Percentiles rank a stretch among this genome's conserved stretches.
Conservation (phyloP, 2,797 vertebrate genomes). For the Merluccius polli region DNA sequence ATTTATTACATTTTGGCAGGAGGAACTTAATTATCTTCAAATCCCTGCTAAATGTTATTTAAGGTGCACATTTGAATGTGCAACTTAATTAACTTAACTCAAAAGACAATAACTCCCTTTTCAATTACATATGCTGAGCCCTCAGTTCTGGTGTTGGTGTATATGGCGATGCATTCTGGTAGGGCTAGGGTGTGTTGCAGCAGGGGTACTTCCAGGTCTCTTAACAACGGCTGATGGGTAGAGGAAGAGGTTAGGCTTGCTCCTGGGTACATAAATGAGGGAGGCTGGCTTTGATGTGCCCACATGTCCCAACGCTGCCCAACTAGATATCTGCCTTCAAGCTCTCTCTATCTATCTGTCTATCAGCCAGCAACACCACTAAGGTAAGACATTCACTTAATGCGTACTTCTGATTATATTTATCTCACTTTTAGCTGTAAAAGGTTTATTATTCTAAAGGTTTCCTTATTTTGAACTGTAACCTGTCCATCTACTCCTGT, state of each 20-base stretch:
- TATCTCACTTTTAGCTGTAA: not conserved
- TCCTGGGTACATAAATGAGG: conserved; percentile 54
- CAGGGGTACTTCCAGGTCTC: conserved; percentile 33
- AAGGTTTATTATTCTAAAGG: not conserved
- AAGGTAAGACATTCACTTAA: conserved; percentile 42
- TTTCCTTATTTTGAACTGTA: not conserved
- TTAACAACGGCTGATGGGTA: conserved; percentile 42
- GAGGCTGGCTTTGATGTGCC: conserved; percentile 29
- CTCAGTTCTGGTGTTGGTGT: not conserved
- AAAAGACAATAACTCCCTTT: not conserved
- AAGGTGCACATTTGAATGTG: not conserved
- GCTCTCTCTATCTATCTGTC: conserved; percentile 13
- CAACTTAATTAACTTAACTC: not conserved
- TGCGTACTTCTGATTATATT: not conserved
- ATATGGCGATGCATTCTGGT: not conserved
- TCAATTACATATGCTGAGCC: not conserved
- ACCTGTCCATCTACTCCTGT: not conserved
- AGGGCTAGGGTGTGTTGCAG: conserved; percentile 10
- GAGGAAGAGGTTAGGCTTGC: conserved; percentile 19
- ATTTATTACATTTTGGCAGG: not conserved
- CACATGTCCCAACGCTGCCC: not conserved
- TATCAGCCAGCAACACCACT: conserved; percentile 18
- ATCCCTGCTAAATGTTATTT: not conserved
- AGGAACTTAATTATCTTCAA: not conserved
- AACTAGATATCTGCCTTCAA: not conserved